Evolutionary conservation across 2,888 invertebrate species (phyloP).

Genomic region (Gymnocheta viridis): DNA sequence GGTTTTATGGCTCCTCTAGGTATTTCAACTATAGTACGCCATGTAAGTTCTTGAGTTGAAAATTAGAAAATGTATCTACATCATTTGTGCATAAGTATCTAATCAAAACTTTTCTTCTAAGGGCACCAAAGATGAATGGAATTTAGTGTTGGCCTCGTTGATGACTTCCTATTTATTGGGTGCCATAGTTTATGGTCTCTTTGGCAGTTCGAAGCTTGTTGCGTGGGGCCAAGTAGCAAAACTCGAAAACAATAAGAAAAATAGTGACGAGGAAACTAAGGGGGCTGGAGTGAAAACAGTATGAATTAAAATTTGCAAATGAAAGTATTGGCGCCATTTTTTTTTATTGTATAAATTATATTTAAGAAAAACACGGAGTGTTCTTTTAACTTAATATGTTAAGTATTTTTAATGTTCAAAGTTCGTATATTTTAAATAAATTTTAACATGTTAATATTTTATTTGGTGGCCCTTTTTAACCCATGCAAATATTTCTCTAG

Average conservation of each 20-base stretch:
- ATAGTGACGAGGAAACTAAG: background rate
- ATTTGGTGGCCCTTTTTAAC: too few species aligned
- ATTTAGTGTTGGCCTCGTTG: constrained; percentile 79
- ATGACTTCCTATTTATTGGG: constrained; percentile 79
- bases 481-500: too few species aligned
- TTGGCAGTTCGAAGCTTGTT: constrained; percentile 81
- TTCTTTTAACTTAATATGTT: background rate
- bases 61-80: background rate
- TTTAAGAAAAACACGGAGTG: background rate
- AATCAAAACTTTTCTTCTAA: constrained; percentile 65
- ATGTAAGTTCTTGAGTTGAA: constrained; percentile 33
- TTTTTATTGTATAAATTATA: background rate
- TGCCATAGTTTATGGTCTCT: constrained; percentile 79
- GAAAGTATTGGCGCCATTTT: background rate
- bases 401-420: background rate
- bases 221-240: constrained; percentile 78
- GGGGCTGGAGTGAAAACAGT: background rate
- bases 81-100: too few species aligned
- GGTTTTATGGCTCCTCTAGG: constrained; percentile 81
- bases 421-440: constrained; percentile 7
- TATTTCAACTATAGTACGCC: constrained; percentile 76
- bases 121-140: constrained; percentile 82
- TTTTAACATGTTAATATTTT: background rate
- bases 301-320: background rate
- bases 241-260: constrained; percentile 22